These are phyloP conservation scores for Iguana delicatissima DNA, from an alignment of 2,797 vertebrate genomes.

Conservation along the genomic window DNA sequence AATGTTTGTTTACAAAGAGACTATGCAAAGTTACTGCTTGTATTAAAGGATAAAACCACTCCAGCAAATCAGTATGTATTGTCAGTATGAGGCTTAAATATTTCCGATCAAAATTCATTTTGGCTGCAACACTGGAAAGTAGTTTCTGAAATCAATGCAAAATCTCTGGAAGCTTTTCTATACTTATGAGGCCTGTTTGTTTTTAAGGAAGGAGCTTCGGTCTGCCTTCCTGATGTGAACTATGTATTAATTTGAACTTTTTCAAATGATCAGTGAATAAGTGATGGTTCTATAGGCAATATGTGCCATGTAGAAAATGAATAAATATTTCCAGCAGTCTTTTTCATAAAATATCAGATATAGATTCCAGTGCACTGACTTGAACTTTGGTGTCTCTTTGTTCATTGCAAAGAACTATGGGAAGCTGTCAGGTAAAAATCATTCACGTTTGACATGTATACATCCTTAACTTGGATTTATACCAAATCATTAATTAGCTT, in stretches of 20 bases:
- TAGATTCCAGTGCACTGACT: conserved; percentile 39
- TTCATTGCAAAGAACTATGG: conserved; percentile 67
- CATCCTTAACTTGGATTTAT: conserved; percentile 23
- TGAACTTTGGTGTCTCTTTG: conserved; percentile 60
- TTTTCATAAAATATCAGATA: background rate
- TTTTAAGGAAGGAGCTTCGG: background rate
- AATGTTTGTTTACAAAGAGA: conserved; percentile 59
- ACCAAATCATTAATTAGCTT: conserved; percentile 61
- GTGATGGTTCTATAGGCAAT: background rate
- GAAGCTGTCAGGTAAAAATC: conserved; percentile 42
- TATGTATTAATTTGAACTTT: background rate
- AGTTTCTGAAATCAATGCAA: background rate
- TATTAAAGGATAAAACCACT: conserved; percentile 50
- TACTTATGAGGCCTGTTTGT: background rate
- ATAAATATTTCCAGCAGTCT: background rate
- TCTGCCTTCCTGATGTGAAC: background rate
- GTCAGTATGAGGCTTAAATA: conserved; percentile 57
- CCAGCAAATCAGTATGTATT: conserved; percentile 62
- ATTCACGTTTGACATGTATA: conserved; percentile 50
- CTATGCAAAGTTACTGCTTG: conserved; percentile 65
- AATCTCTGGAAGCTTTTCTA: background rate
- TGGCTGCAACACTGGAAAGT: conserved; percentile 56
- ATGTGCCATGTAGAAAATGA: background rate
- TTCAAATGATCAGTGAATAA: background rate
- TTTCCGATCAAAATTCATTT: conserved; percentile 65